phyloP scores from a whole-genome alignment of 2,888 invertebrate species.

The Ecliptopera silaceata region DNA sequence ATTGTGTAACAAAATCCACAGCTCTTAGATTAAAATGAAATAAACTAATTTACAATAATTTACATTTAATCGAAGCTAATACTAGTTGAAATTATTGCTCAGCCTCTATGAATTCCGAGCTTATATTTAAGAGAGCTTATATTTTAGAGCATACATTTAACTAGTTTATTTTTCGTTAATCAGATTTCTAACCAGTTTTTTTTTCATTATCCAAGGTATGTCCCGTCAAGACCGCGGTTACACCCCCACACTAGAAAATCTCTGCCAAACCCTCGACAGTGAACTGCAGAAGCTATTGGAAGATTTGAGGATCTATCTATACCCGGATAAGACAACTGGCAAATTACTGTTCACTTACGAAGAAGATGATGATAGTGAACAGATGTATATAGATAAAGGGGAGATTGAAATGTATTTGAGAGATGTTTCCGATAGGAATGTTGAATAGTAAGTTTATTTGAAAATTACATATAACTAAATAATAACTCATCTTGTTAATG shows the following conservation, averaged over 20 bases:
- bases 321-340: constrained; percentile 71
- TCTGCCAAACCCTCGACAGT: constrained; percentile 86
- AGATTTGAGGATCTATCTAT: constrained; percentile 87
- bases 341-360: constrained; percentile 62
- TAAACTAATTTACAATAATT: too few species aligned
- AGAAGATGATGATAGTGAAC: constrained; percentile 64
- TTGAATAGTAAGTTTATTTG: constrained; percentile 70
- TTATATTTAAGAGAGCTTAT: too few species aligned
- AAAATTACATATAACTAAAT: too few species aligned
- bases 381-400: constrained; percentile 72
- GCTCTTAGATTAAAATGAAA: too few species aligned
- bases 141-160: too few species aligned
- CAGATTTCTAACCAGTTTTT: too few species aligned
- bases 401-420: constrained; percentile 80
- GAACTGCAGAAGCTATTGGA: constrained; percentile 85
- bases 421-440: constrained; percentile 70
- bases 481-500: too few species aligned
- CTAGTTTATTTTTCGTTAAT: too few species aligned
- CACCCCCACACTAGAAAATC: constrained; percentile 87
- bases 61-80: too few species aligned
- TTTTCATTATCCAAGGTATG: constrained; percentile 64
- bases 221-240: constrained; percentile 92
- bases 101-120: too few species aligned
- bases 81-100: too few species aligned
- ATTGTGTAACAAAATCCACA: too few species aligned